A percentile compares a stretch with the other conserved stretches of the same genome.
These are phyloP conservation scores for Microctenopoma lineatum DNA, from an alignment of 2,797 vertebrate genomes.

Conservation along the genomic window DNA sequence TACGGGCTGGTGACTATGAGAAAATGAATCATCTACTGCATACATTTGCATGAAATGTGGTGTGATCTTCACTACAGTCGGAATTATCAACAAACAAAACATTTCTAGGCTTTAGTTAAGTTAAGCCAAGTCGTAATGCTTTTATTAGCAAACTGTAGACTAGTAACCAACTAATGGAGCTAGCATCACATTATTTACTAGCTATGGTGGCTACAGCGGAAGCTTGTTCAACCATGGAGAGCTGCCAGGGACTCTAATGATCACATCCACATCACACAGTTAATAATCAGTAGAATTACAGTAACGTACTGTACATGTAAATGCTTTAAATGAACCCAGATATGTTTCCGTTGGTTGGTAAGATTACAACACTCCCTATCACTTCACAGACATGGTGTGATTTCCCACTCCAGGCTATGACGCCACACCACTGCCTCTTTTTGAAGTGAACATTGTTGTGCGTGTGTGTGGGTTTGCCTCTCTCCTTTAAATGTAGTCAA, in stretches of 20 bases:
- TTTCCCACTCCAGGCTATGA: slow-evolving; percentile 60
- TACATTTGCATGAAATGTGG: no score
- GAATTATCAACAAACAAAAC: no score
- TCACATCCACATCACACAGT: slow-evolving; percentile 9
- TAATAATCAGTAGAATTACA: background rate
- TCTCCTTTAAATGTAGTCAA: slow-evolving; percentile 70
- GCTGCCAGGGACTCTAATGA: no score
- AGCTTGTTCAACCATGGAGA: background rate
- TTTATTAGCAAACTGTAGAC: background rate
- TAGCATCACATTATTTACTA: background rate
- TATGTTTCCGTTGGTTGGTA: slow-evolving; percentile 36
- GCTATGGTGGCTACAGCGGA: background rate
- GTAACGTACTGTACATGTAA: background rate
- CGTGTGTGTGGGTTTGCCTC: slow-evolving; percentile 64
- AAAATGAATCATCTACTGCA: no score
- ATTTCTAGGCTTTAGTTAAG: no score
- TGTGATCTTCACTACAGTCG: no score
- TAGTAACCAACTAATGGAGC: background rate
- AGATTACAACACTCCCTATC: slow-evolving; percentile 47
- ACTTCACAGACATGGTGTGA: slow-evolving; percentile 53
- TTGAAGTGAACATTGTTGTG: slow-evolving; percentile 68
- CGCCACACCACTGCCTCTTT: slow-evolving; percentile 49
- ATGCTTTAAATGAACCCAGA: slow-evolving; percentile 31
- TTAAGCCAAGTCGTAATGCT: no score
- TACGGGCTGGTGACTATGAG: no score